phyloP scores from a whole-genome alignment of 2,797 vertebrate genomes.

The Cuniculus paca region DNA sequence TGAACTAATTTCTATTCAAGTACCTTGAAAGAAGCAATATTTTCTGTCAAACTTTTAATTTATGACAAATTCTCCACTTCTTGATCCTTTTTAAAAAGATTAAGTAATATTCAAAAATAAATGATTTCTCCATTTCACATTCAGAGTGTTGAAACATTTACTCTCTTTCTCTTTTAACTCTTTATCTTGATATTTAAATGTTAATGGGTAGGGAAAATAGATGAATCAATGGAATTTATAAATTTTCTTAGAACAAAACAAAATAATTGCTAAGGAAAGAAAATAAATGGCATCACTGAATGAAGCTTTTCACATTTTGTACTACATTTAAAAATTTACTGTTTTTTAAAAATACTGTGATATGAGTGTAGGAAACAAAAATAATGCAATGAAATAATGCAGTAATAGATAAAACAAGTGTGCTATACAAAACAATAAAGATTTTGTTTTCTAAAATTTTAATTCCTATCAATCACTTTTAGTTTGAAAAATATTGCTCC shows the following conservation, averaged over 20 bases:
- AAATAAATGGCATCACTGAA: background rate
- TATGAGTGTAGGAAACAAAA: background rate
- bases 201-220: conserved; percentile 26
- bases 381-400: background rate
- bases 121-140: background rate
- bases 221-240: background rate
- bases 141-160: conserved; percentile 39
- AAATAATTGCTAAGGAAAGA: background rate
- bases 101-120: background rate
- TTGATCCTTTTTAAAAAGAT: conserved; percentile 41
- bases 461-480: background rate
- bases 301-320: background rate
- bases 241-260: conserved; percentile 38
- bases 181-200: conserved; percentile 23
- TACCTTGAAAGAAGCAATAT: conserved; percentile 64
- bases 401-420: background rate
- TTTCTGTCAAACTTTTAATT: conserved; percentile 64
- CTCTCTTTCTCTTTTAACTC: background rate
- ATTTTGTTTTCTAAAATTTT: conserved; percentile 30
- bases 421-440: background rate
- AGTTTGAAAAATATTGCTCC: background rate
- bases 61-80: conserved; percentile 11
- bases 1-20: conserved; percentile 57
- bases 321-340: background rate
- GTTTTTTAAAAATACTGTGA: background rate